Conservation (phyloP, 2,888 invertebrate species). For the Aethes cnicana region DNA sequence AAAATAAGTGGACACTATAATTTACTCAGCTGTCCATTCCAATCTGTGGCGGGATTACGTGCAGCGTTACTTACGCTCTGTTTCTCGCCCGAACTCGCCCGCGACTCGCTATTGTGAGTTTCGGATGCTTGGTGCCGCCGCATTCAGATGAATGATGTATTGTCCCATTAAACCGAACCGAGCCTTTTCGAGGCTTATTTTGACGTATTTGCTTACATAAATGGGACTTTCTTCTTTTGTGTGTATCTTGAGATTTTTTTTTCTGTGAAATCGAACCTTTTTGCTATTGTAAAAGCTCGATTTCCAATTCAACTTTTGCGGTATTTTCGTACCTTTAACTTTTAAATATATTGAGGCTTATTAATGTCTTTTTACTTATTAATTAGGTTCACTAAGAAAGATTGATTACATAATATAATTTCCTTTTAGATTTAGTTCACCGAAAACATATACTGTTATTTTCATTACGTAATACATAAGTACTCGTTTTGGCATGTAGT, state of each 20-base stretch:
- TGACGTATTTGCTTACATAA: conserved; percentile 9
- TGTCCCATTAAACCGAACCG: conserved; percentile 26
- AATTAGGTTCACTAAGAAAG: too few relatives aligned
- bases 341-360: too few relatives aligned
- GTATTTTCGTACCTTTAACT: too few relatives aligned
- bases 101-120: conserved; percentile 13
- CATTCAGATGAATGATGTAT: conserved; percentile 27
- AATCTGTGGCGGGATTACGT: conserved; percentile 12
- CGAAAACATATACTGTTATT: too few relatives aligned
- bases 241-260: not conserved
- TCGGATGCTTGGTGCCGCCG: conserved; percentile 19
- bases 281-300: too few relatives aligned
- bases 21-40: not conserved
- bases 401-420: too few relatives aligned
- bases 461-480: too few relatives aligned
- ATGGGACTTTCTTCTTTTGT: conserved; percentile 16
- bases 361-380: too few relatives aligned
- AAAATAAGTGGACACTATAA: not conserved
- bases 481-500: too few relatives aligned
- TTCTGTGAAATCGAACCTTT: too few relatives aligned
- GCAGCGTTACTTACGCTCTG: conserved; percentile 31
- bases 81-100: conserved; percentile 15
- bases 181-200: conserved; percentile 18
- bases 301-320: too few relatives aligned
- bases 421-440: too few relatives aligned